Evolutionary conservation across 1,140 invertebrate genomes (phyloP).

Genomic region (Potamilus streckersoni): DNA sequence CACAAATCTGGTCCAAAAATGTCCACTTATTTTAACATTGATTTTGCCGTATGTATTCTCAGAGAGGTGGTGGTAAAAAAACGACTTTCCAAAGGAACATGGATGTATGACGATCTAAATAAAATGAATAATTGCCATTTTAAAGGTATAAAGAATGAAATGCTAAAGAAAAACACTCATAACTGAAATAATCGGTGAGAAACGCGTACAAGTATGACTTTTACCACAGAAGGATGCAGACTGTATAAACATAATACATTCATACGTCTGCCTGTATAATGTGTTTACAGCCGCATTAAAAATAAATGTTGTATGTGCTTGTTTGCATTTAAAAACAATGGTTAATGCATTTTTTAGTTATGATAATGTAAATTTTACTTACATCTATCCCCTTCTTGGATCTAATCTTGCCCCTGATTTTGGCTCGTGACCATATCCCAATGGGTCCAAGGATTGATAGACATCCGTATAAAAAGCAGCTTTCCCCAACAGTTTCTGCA

Average conservation of each 20-base stretch:
- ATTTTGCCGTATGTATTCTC: too few relatives aligned
- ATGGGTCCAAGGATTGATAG: constrained; percentile 31
- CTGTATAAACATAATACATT: background rate
- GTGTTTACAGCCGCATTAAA: background rate
- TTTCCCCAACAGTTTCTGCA: constrained; percentile 58
- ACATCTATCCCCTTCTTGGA: constrained; percentile 44
- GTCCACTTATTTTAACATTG: too few relatives aligned
- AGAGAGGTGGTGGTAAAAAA: too few relatives aligned
- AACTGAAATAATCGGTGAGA: too few relatives aligned
- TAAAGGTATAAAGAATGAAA: too few relatives aligned
- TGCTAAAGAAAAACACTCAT: too few relatives aligned
- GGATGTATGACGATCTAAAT: too few relatives aligned
- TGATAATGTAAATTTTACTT: constrained; percentile 9
- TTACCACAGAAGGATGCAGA: too few relatives aligned
- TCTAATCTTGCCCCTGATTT: constrained; percentile 43
- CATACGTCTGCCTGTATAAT: background rate
- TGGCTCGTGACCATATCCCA: constrained; percentile 27
- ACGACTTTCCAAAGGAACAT: too few relatives aligned
- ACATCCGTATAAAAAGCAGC: constrained; percentile 49
- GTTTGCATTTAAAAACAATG: background rate
- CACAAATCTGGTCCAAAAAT: too few relatives aligned
- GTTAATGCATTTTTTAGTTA: background rate
- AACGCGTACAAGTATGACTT: too few relatives aligned
- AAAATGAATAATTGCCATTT: too few relatives aligned
- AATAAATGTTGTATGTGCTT: background rate